phyloP scores from a whole-genome alignment of 2,888 invertebrate species.

The Gortyna flavago region DNA sequence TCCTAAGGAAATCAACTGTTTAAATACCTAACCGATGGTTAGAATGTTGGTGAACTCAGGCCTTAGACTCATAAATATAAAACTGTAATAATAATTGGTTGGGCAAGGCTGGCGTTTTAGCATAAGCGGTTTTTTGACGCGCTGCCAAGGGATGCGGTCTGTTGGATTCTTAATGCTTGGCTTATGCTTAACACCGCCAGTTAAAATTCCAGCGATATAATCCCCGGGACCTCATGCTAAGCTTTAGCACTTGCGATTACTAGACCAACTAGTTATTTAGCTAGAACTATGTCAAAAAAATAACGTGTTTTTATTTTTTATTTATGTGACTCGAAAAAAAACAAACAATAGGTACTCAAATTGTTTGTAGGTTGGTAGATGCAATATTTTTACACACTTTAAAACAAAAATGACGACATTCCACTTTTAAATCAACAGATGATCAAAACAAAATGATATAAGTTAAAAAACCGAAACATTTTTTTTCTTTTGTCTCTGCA shows the following conservation, averaged over 20 bases:
- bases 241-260: no score
- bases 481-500: background rate
- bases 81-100: constrained; percentile 41
- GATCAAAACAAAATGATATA: background rate
- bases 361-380: background rate
- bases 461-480: no score
- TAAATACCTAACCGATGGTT: no score
- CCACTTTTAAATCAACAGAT: constrained; percentile 11
- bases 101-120: constrained; percentile 28
- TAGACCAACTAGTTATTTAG: background rate
- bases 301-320: background rate
- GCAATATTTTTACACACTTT: background rate
- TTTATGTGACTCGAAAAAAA: background rate
- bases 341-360: background rate
- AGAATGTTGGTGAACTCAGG: no score
- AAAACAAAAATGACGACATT: constrained; percentile 7
- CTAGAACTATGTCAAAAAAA: background rate
- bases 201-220: no score
- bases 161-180: no score
- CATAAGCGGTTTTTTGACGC: background rate
- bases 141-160: no score
- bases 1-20: no score
- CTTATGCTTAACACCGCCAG: no score
- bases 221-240: background rate
- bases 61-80: constrained; percentile 25